Base-by-base conservation (phyloP, 2,797 vertebrate species). In the Oryzias dopingdopingensis region DNA sequence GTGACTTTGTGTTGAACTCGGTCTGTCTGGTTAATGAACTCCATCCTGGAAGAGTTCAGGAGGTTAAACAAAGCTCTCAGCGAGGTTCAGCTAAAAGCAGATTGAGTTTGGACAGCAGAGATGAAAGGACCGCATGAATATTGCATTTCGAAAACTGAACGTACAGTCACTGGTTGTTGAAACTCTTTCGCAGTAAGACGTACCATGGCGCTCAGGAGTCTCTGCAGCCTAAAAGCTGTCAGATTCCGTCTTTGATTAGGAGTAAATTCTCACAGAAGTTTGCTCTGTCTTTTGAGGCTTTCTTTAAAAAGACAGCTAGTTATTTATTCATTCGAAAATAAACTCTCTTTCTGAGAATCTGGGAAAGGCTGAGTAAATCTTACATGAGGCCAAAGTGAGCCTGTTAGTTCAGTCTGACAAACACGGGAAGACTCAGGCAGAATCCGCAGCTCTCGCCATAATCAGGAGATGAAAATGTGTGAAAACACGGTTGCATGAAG, bases 1-100 rank as follows among this genome's bases (percentile, higher is more conserved):
- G 77, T 86, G 77, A 84, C 70, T 83, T 80, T 86, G 77, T 86
- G 80, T 81, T 88, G 72, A 88, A 87, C 69, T 75, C 59, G 75
- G 76, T 76, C 81, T 55, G 76, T 77, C 74, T 43, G 5, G 46
- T 65, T 67, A 67, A 74, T 67, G 41, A 72, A 62, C 59, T 72
- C 18, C 59, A 15, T 48, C 61, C 26, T 62, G 37, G 63, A 66
- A 69, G 29, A 56, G 32, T 37, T 50, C 63, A 42, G 56, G 53
- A 37, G 32, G 32, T 37, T 37, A 37, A 37, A 37, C 32, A 37
- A 60, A 46, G 56, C 56, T 49, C 53, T 26, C 56, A 46, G 22
- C 26, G 26, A 20, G 29, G 26, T 41, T 18, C 47, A 8, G 62
- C n/a, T 37, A 37, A 10, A 37, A 37, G 32, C 12, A 54, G 42